phyloP scores from a whole-genome alignment of 2,888 invertebrate genomes.

The Tryphoninae sp. region DNA sequence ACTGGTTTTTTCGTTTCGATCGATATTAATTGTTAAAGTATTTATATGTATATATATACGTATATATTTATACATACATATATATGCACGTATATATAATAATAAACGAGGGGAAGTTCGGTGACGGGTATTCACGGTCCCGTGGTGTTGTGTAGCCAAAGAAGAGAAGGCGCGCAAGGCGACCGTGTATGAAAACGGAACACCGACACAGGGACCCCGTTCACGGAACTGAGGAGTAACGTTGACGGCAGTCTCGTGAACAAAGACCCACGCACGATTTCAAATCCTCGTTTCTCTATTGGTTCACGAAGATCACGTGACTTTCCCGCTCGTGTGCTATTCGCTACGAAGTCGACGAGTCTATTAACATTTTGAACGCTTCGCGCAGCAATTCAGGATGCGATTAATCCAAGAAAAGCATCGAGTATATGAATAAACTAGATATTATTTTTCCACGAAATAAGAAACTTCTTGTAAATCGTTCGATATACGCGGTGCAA shows the following conservation, averaged over 20 bases:
- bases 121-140: conserved; percentile 50
- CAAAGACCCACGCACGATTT: conserved; percentile 81
- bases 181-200: conserved; percentile 78
- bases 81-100: conserved; percentile 25
- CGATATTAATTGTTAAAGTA: conserved; percentile 8
- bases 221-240: conserved; percentile 80
- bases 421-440: background rate
- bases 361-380: conserved; percentile 69
- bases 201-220: conserved; percentile 80
- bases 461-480: background rate
- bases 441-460: background rate
- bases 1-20: background rate
- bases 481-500: conserved; percentile 29
- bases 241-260: conserved; percentile 79
- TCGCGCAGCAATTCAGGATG: conserved; percentile 7
- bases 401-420: background rate
- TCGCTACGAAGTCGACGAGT: conserved; percentile 77
- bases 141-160: conserved; percentile 43
- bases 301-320: conserved; percentile 83
- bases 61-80: background rate
- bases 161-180: conserved; percentile 67
- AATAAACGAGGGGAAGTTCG: conserved; percentile 34
- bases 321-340: conserved; percentile 78
- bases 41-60: background rate
- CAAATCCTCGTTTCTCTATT: conserved; percentile 83